phyloP scores from a whole-genome alignment of 2,797 vertebrate species.

The Euphonia xanthogaster region DNA sequence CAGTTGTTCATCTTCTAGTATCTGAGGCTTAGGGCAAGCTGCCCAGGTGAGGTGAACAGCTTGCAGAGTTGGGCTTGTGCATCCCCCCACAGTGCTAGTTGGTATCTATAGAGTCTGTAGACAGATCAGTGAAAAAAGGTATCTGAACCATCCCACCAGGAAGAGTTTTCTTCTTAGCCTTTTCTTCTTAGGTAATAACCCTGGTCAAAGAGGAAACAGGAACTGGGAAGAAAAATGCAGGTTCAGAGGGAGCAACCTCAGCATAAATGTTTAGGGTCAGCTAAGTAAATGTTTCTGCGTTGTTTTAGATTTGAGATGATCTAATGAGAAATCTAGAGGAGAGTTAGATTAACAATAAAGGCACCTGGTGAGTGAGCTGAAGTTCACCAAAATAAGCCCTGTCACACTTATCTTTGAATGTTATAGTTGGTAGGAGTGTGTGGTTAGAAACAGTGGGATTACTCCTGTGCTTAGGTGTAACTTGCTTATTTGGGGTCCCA shows the following conservation, averaged over 20 bases:
- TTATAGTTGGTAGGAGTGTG: neutral
- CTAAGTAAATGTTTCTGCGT: neutral
- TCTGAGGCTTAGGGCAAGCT: neutral
- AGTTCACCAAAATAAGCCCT: neutral
- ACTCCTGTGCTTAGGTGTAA: neutral
- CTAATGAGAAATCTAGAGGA: neutral
- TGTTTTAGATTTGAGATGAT: neutral
- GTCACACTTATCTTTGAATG: neutral
- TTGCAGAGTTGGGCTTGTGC: neutral
- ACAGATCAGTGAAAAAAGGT: neutral
- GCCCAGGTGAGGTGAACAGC: neutral
- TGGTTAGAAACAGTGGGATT: neutral
- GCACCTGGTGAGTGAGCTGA: neutral
- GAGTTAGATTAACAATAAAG: neutral
- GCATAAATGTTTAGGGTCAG: neutral
- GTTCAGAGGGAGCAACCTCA: neutral
- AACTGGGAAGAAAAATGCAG: neutral
- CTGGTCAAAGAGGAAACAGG: neutral
- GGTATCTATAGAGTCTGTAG: neutral
- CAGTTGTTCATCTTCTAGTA: neutral
- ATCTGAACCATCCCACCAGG: neutral
- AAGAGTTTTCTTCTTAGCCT: neutral
- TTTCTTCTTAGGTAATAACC: neutral
- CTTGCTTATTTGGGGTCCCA: neutral
- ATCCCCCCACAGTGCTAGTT: neutral